phyloP scores from a whole-genome alignment of 2,797 vertebrate species.

The Lacerta agilis region DNA sequence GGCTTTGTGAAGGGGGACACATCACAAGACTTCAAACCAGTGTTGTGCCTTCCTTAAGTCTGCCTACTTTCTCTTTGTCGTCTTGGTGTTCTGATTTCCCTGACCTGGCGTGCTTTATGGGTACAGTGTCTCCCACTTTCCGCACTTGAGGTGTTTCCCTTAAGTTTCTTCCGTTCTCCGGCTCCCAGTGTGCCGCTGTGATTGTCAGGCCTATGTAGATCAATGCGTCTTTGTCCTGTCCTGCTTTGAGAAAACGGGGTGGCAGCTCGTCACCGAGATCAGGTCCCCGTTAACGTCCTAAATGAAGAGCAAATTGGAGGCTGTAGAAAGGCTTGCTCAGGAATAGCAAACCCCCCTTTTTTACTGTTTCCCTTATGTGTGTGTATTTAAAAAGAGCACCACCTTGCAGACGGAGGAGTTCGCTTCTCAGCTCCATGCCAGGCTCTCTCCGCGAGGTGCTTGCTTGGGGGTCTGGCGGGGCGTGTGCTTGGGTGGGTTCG shows the following conservation, averaged over 20 bases:
- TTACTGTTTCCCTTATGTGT: rapidly evolving
- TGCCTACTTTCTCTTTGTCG: rapidly evolving
- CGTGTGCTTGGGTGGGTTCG: too few species aligned
- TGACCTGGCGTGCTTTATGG: background rate
- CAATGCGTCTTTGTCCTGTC: background rate
- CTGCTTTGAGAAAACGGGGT: background rate
- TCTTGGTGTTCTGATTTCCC: background rate
- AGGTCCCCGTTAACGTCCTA: too few species aligned
- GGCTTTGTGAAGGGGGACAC: background rate
- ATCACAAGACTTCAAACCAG: background rate
- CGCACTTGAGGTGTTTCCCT: background rate
- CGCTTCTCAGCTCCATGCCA: conserved; percentile 35
- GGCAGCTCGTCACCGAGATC: too few species aligned
- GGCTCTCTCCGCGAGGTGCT: rapidly evolving
- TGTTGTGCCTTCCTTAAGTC: background rate
- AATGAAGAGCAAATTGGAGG: background rate
- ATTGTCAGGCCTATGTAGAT: too few species aligned
- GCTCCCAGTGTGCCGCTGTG: background rate
- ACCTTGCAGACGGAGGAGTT: background rate
- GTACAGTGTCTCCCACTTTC: background rate
- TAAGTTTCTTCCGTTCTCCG: background rate
- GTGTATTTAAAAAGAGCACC: too few species aligned
- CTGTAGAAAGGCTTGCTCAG: conserved; percentile 18
- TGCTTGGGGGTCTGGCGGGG: background rate
- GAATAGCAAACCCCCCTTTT: background rate